phyloP scores from a whole-genome alignment of 1,140 invertebrate species.

The Aculops lycopersici region DNA sequence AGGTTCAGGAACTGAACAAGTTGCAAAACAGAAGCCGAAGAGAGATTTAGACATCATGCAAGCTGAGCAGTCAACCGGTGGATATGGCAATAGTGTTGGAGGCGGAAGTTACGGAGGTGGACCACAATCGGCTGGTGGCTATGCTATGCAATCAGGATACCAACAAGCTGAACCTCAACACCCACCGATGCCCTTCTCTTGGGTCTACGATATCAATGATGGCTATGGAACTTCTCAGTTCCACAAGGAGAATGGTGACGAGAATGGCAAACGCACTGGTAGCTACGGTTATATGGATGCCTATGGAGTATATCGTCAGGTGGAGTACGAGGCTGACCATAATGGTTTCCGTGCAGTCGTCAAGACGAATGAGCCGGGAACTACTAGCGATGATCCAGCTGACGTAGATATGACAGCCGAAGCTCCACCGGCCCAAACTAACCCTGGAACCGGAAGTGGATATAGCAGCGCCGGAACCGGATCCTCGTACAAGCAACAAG shows the following conservation, averaged over 20 bases:
- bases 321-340: constrained; percentile 9
- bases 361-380: constrained; percentile 10
- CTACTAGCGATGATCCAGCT: constrained; percentile 8
- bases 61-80: too few relatives aligned
- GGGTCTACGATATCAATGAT: constrained; percentile 9
- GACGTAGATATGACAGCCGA: constrained; percentile 9
- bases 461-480: background rate
- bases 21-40: too few relatives aligned
- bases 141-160: too few relatives aligned
- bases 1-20: too few relatives aligned
- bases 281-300: constrained; percentile 9
- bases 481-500: too few relatives aligned
- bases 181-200: constrained; percentile 9
- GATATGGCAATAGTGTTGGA: too few relatives aligned
- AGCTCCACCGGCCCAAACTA: constrained; percentile 4
- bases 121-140: too few relatives aligned
- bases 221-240: constrained; percentile 9
- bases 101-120: too few relatives aligned
- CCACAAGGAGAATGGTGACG: constrained; percentile 8
- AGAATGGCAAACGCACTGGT: constrained; percentile 5
- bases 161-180: too few relatives aligned
- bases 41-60: too few relatives aligned
- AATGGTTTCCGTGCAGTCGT: constrained; percentile 10
- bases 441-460: background rate
- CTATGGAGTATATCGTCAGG: constrained; percentile 8